Conservation (phyloP, 2,888 invertebrate species). For the Prenolepis imparis region DNA sequence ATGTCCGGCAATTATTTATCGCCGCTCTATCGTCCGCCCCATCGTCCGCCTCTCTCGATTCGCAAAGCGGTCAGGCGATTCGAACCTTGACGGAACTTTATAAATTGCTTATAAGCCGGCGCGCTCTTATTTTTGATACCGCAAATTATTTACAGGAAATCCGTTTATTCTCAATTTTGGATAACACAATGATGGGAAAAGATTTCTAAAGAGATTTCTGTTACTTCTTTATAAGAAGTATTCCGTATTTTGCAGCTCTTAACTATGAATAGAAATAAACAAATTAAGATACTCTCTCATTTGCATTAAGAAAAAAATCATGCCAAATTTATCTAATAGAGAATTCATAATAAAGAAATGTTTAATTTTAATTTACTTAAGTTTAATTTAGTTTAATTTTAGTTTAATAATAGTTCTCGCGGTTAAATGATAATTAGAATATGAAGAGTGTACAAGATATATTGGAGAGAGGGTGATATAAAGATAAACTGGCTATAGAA, state of each 20-base stretch:
- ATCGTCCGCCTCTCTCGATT: constrained; percentile 36
- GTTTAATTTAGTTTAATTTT: too few relatives aligned
- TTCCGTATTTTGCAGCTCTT: not conserved
- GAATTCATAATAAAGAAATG: not conserved
- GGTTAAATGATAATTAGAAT: not conserved
- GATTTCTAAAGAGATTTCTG: not conserved
- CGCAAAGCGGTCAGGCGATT: constrained; percentile 31
- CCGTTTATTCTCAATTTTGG: not conserved
- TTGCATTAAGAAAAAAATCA: not conserved
- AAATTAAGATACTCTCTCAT: not conserved
- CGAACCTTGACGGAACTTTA: constrained; percentile 45
- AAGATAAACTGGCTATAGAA: constrained; percentile 24
- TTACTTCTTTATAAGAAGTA: not conserved
- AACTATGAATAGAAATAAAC: not conserved
- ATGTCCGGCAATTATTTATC: constrained; percentile 71
- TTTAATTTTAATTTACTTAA: too few relatives aligned
- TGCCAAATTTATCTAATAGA: not conserved
- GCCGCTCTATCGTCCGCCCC: constrained; percentile 46
- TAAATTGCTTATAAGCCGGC: constrained; percentile 43
- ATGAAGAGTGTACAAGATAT: not conserved
- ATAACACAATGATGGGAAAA: not conserved
- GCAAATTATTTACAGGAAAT: constrained; percentile 5
- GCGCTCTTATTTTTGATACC: constrained; percentile 8
- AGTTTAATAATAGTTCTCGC: not conserved
- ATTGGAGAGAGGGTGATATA: not conserved